A percentile compares a stretch with the other conserved stretches of the same genome.
Conservation (phyloP, 2,797 vertebrate species). For the Squalus acanthias region DNA sequence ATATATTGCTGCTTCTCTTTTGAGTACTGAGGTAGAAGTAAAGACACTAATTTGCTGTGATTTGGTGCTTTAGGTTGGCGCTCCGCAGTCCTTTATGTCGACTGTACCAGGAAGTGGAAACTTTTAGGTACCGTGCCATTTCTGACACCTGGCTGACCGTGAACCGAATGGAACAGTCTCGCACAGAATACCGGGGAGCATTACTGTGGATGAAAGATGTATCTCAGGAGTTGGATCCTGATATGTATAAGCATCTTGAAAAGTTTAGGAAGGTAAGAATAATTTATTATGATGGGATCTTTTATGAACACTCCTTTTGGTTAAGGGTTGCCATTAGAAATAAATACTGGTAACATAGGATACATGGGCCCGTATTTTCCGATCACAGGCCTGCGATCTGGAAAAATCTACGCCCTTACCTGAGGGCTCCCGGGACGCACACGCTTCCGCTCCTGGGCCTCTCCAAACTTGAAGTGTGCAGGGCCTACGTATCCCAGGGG, state of each 20-base stretch:
- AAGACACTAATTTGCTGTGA: background rate
- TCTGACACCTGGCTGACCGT: slow-evolving; percentile 96
- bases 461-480: too few species aligned
- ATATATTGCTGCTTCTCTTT: background rate
- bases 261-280: slow-evolving; percentile 89
- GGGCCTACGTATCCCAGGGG: too few species aligned
- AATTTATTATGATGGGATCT: background rate
- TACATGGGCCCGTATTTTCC: background rate
- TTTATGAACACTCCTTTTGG: background rate
- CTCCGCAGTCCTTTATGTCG: slow-evolving; percentile 80
- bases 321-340: background rate
- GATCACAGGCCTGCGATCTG: too few species aligned
- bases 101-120: slow-evolving; percentile 93
- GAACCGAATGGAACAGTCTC: slow-evolving; percentile 91
- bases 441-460: too few species aligned
- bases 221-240: slow-evolving; percentile 93
- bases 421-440: too few species aligned
- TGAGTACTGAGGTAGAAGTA: background rate
- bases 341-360: background rate
- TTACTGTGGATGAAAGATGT: slow-evolving; percentile 98
- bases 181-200: slow-evolving; percentile 91
- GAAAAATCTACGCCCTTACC: too few species aligned
- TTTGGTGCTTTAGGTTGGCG: slow-evolving; percentile 63
- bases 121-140: slow-evolving; percentile 90
- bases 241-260: slow-evolving; percentile 95